Evolutionary conservation across 1,140 invertebrate genomes (phyloP).

Genomic region (Cotesia chilonis): DNA sequence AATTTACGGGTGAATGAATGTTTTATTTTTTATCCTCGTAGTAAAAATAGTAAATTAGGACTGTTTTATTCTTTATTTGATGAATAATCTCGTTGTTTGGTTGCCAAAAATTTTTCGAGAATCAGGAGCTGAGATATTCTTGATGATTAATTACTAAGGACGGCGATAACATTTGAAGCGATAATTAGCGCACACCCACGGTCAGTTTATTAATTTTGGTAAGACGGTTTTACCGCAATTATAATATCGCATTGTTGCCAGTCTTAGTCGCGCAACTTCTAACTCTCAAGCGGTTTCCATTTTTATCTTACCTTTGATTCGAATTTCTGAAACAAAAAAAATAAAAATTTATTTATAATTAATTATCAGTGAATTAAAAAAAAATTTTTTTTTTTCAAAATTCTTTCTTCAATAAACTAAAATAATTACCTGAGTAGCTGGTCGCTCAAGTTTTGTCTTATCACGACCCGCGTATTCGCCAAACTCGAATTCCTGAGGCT

Average conservation of each 20-base stretch:
- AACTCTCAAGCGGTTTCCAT: background rate
- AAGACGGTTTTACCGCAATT: constrained; percentile 1
- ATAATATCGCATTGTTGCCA: constrained; percentile 2
- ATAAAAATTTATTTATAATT: constrained; percentile 4
- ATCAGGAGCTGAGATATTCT: constrained; percentile 1
- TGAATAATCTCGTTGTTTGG: too few species aligned
- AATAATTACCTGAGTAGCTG: constrained; percentile 51
- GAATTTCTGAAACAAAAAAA: constrained; percentile 54
- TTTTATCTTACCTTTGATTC: constrained; percentile 61
- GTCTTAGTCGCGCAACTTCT: background rate
- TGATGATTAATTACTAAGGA: constrained; percentile 39
- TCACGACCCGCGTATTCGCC: constrained; percentile 53
- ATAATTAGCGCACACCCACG: constrained; percentile 19
- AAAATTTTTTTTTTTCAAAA: background rate
- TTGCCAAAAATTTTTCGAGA: background rate
- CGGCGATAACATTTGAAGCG: constrained; percentile 7
- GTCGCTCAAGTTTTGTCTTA: constrained; percentile 61
- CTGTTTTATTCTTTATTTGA: too few species aligned
- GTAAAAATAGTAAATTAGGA: too few species aligned
- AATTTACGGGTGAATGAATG: too few species aligned
- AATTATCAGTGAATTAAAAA: background rate
- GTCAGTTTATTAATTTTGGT: background rate
- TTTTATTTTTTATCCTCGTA: too few species aligned
- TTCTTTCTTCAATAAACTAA: too few species aligned
- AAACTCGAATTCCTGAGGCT: constrained; percentile 66